These are phyloP conservation scores for Sphyrna mokarran DNA, from an alignment of 2,113 vertebrate genomes.

Conservation along the genomic window DNA sequence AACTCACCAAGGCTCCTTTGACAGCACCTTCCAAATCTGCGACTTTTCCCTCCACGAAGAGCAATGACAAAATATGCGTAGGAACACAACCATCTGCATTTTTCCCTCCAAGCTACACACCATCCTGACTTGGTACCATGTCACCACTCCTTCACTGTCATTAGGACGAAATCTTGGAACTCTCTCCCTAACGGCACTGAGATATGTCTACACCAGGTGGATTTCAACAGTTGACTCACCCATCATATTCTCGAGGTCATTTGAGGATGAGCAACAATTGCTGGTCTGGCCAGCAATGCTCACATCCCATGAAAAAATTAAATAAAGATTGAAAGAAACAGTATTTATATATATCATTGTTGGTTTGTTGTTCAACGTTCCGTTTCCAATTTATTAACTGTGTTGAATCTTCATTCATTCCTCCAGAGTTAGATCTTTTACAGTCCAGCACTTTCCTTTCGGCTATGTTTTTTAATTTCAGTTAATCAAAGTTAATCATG, in stretches of 20 bases:
- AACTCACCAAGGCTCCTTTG: too few relatives aligned
- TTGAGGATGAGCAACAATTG: background rate
- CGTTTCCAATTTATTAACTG: background rate
- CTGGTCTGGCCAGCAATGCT: background rate
- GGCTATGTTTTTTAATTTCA: background rate
- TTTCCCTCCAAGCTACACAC: background rate
- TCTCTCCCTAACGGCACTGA: background rate
- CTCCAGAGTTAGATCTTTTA: background rate
- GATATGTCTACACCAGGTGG: background rate
- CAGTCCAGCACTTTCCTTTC: background rate
- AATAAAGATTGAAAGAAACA: background rate
- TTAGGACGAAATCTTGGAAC: background rate
- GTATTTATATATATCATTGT: background rate
- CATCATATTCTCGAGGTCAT: background rate
- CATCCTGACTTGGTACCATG: background rate
- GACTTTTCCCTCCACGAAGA: too few relatives aligned
- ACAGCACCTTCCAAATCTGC: too few relatives aligned
- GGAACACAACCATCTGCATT: background rate
- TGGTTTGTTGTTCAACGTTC: background rate
- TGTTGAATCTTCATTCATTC: background rate
- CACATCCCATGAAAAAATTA: background rate
- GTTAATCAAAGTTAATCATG: background rate
- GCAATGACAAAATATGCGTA: background rate
- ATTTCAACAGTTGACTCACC: too few relatives aligned
- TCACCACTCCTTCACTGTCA: background rate